Evolutionary conservation across 2,113 vertebrate species (phyloP).

Genomic region (Zapornia atra): DNA sequence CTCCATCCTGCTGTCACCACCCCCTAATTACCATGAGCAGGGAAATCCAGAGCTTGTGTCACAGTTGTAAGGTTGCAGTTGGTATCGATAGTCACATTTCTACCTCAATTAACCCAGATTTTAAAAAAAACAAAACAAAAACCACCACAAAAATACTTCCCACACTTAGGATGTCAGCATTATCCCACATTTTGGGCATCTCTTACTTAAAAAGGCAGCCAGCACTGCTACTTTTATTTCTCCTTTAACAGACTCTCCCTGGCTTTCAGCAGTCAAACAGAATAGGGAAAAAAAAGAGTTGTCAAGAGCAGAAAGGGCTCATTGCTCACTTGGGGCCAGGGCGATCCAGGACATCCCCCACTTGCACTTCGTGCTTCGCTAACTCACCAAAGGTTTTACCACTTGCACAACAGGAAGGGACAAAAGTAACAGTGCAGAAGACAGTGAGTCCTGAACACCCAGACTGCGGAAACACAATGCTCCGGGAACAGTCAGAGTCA

Average conservation of each 20-base stretch:
- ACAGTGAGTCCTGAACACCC: not conserved
- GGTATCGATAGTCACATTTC: not conserved
- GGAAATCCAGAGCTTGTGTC: not conserved
- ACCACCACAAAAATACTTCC: not conserved
- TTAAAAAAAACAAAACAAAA: not conserved
- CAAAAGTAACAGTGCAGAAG: not conserved
- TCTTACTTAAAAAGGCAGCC: not conserved
- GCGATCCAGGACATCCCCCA: not conserved
- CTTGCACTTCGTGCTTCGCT: not conserved
- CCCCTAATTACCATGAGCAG: rapidly evolving
- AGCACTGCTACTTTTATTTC: not conserved
- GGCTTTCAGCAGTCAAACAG: not conserved
- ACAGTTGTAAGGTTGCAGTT: not conserved
- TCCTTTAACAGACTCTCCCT: not conserved
- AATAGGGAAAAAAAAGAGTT: not conserved
- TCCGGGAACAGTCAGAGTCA: not conserved
- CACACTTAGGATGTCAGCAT: too few relatives aligned
- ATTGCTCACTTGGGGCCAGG: not conserved
- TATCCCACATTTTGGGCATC: not conserved
- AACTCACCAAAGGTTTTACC: not conserved
- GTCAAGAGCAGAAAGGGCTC: not conserved
- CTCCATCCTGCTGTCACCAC: not conserved
- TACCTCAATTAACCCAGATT: too few relatives aligned
- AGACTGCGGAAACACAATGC: not conserved
- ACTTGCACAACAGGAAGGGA: not conserved